Evolutionary conservation across 2,888 invertebrate species (phyloP), one percentile per base, ranked within the genome.

Genomic region (Zeuzera pyrina): DNA sequence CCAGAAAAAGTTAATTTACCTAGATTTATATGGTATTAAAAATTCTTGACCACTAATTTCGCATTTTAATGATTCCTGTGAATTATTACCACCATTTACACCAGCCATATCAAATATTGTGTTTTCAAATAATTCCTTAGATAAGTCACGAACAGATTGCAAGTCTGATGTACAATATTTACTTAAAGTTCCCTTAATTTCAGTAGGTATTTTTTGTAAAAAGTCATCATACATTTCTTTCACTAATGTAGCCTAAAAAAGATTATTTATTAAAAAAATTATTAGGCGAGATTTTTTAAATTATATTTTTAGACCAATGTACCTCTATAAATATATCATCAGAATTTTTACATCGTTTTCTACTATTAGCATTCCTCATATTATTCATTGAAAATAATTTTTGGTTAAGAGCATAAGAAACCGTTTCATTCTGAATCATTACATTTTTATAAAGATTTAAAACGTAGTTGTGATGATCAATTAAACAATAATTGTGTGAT

Each of bases 1-100:
- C 19, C 12, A 26, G 24, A 6, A 7, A 12, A 30, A 29, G 30
- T 12, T 25, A 12, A 15, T 35, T 41, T 91, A 94, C 66, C 69
- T 77, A 41, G 87, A 88, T 26, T 85, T 77, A 34, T 83, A 63
- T 12, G 94, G 94, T 50, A 94, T 86, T 12, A 93, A 57, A 67
- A 86, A 91, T 33, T 61, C 53, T 10, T 83, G 65, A 12, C 67
- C 52, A 21, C 77, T 61, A 3, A 88, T 54, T 35, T 51, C 54
- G 43, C 85, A 85, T 47, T 84, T 67, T 12, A 89, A 59, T 30
- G 88, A 64, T 21, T 51, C 45, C 3, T 83, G 61, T 3, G 74
- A 78, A 30, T 70, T 67, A 52, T 91, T 92, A 4, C 85, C 85
- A 15, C 91, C 92, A 25, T 51, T 61, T 1, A 68, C 31, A 1